Conservation (phyloP, 2,888 invertebrate genomes). For the Melipona beecheii region DNA sequence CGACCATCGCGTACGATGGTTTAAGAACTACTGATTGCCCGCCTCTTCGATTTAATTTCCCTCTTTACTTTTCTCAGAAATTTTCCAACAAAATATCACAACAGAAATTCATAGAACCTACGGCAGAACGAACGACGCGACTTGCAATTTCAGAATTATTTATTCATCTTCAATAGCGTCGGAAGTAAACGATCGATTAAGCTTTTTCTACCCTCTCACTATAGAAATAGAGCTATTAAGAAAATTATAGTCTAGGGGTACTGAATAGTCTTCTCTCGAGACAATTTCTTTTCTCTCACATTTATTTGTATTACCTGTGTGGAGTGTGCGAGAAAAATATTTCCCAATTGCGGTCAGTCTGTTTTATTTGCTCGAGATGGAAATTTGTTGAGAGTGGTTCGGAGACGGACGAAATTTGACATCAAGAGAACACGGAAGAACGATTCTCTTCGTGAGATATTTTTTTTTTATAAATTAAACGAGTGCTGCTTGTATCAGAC, state of each 20-base stretch:
- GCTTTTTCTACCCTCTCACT: background rate
- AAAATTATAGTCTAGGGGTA: background rate
- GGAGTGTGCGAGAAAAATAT: background rate
- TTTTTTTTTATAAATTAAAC: no score
- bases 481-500: no score
- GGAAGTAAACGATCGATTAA: background rate
- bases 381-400: background rate
- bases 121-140: background rate
- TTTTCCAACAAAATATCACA: background rate
- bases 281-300: background rate
- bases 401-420: no score
- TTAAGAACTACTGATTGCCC: background rate
- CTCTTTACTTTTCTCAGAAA: background rate
- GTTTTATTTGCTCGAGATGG: background rate
- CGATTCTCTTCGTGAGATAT: no score
- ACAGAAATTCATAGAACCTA: background rate
- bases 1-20: conserved; percentile 2
- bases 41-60: background rate
- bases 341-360: background rate
- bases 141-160: background rate
- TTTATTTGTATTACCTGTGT: background rate
- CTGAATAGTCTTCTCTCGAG: background rate
- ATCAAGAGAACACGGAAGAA: no score
- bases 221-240: background rate
- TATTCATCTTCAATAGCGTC: background rate